Conservation (phyloP, 2,113 vertebrate species). For the Nibea coibor region DNA sequence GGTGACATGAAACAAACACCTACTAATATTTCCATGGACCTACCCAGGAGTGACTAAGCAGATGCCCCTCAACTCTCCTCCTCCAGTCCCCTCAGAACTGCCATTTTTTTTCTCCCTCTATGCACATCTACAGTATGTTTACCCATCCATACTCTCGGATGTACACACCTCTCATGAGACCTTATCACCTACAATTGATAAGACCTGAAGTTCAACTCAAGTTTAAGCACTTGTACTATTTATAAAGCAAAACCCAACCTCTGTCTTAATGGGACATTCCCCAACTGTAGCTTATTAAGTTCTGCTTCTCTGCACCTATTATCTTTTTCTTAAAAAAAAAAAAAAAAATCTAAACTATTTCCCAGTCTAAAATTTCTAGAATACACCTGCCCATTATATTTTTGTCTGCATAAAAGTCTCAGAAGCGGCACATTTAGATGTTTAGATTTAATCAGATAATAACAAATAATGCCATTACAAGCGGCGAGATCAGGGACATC, state of each 20-base stretch:
- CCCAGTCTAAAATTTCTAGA: neutral
- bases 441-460: neutral
- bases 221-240: constrained; percentile 7
- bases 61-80: neutral
- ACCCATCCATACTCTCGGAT: constrained; percentile 27
- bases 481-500: neutral
- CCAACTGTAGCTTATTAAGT: neutral
- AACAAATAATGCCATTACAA: neutral
- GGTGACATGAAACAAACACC: neutral
- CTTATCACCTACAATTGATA: neutral
- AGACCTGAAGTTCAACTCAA: constrained; percentile 24
- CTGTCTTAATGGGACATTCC: neutral
- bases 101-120: neutral
- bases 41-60: neutral
- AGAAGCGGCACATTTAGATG: too few relatives aligned
- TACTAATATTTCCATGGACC: neutral
- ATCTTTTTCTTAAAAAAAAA: neutral
- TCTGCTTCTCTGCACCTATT: neutral
- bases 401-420: neutral
- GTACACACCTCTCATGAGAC: constrained; percentile 57
- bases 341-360: neutral
- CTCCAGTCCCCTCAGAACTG: neutral
- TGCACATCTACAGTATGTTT: constrained; percentile 26
- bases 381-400: neutral
- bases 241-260: too few relatives aligned